These are phyloP conservation scores for Oceanites oceanicus DNA, from an alignment of 2,113 vertebrate genomes.

Conservation along the genomic window DNA sequence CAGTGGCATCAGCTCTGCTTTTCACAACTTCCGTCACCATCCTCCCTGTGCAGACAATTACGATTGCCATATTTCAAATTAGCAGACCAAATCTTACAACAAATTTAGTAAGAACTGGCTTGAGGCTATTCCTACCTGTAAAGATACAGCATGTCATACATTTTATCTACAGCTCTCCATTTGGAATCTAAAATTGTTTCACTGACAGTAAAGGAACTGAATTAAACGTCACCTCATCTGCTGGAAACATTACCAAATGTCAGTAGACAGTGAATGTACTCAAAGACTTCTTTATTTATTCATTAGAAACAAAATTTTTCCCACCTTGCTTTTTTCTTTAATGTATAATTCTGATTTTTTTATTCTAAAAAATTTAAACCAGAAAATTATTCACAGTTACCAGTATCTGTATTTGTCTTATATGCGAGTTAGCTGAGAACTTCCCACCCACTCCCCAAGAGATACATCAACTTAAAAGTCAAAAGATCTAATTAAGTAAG, in stretches of 20 bases:
- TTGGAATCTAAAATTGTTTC: not conserved
- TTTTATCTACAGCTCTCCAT: not conserved
- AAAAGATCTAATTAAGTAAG: not conserved
- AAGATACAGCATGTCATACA: not conserved
- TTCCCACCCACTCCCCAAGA: not conserved
- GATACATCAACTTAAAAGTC: not conserved
- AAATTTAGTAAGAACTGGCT: not conserved
- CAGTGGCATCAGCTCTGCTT: not conserved
- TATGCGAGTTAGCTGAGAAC: not conserved
- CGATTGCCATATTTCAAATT: not conserved
- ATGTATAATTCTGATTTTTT: not conserved
- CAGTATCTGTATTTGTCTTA: not conserved
- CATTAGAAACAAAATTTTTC: not conserved
- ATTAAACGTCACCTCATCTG: not conserved
- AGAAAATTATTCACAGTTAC: not conserved
- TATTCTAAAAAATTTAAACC: not conserved
- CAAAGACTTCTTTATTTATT: not conserved
- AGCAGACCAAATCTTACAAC: not conserved
- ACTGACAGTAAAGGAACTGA: not conserved
- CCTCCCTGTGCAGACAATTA: not conserved
- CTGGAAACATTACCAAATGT: not conserved
- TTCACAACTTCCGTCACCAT: not conserved
- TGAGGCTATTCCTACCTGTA: not conserved
- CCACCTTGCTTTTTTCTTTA: not conserved
- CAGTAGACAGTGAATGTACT: not conserved